A percentile compares a stretch with the other conserved stretches of the same genome.
Evolutionary conservation across 2,888 invertebrate genomes (phyloP).

Genomic region (Sinodicranocentrus sp.): DNA sequence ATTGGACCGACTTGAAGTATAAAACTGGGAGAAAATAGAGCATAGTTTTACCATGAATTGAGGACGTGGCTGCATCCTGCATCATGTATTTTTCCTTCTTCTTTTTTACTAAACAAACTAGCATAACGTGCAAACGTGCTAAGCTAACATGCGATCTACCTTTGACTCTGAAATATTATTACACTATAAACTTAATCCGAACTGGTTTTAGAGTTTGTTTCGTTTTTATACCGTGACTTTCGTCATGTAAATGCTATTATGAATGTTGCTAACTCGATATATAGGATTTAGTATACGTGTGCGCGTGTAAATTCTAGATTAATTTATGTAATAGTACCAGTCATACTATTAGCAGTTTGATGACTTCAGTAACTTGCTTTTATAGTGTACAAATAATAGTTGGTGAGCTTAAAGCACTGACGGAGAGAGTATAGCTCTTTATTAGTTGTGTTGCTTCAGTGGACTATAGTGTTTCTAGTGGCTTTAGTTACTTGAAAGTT

Average conservation of each 20-base stretch:
- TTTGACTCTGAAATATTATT: too few species aligned
- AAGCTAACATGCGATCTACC: too few species aligned
- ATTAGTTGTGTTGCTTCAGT: slow-evolving; percentile 32
- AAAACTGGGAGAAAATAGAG: too few species aligned
- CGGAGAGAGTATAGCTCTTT: slow-evolving; percentile 39
- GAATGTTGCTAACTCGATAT: slow-evolving; percentile 5
- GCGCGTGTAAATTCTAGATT: slow-evolving; percentile 40
- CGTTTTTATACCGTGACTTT: slow-evolving; percentile 11
- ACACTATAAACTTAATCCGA: slow-evolving; percentile 35
- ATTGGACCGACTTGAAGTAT: too few species aligned
- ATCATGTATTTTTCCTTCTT: too few species aligned
- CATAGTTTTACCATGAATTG: too few species aligned
- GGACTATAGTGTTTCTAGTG: slow-evolving; percentile 11
- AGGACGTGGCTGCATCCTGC: too few species aligned
- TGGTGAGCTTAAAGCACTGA: too few species aligned
- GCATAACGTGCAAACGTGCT: too few species aligned
- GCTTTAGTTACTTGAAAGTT: neutral
- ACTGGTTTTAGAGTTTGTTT: slow-evolving; percentile 45
- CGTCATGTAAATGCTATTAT: slow-evolving; percentile 17
- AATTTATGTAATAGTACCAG: neutral
- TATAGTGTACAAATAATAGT: too few species aligned
- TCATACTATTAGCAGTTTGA: slow-evolving; percentile 51
- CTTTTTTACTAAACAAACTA: too few species aligned
- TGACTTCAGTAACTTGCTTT: slow-evolving; percentile 46
- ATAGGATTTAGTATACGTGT: slow-evolving; percentile 9